Evolutionary conservation across 53 echinoderm and acorn worm genomes (phyloP).

Genomic region (Echinarachnius parma): DNA sequence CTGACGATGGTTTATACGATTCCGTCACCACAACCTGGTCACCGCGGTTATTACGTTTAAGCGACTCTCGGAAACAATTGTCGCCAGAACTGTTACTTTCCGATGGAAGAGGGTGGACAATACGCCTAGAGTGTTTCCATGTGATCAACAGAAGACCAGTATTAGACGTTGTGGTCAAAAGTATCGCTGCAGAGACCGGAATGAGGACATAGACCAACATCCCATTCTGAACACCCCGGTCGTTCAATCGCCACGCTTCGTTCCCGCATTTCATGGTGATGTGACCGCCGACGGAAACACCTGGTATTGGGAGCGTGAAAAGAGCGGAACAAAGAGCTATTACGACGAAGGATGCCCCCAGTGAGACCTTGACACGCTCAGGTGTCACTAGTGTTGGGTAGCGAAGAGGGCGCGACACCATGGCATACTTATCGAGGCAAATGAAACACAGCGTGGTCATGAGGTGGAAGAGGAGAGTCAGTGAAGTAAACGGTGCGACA

Average conservation of each 20-base stretch:
- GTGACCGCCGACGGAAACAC: background rate
- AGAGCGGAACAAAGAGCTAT: background rate
- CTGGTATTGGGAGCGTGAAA: conserved; percentile 18
- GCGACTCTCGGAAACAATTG: no score
- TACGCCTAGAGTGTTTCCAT: conserved; percentile 13
- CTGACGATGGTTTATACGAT: no score
- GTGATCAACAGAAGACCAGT: conserved; percentile 12
- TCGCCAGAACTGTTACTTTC: no score
- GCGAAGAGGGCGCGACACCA: conserved; percentile 26
- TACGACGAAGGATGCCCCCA: background rate
- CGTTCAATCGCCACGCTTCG: background rate
- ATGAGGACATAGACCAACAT: background rate
- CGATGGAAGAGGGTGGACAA: conserved; percentile 13
- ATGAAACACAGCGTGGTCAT: conserved; percentile 19
- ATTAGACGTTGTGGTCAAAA: conserved; percentile 18
- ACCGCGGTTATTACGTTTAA: no score
- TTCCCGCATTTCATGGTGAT: background rate
- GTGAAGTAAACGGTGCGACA: background rate
- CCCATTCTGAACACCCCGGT: background rate
- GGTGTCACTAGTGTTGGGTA: conserved; percentile 3
- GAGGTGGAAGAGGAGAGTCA: background rate
- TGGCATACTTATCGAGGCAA: conserved; percentile 25
- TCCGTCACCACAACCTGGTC: no score
- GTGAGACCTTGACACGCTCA: conserved; percentile 2
- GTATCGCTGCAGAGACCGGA: background rate